These are phyloP conservation scores for Cheumatopsyche charites DNA, from an alignment of 1,140 invertebrate species.

Conservation along the genomic window DNA sequence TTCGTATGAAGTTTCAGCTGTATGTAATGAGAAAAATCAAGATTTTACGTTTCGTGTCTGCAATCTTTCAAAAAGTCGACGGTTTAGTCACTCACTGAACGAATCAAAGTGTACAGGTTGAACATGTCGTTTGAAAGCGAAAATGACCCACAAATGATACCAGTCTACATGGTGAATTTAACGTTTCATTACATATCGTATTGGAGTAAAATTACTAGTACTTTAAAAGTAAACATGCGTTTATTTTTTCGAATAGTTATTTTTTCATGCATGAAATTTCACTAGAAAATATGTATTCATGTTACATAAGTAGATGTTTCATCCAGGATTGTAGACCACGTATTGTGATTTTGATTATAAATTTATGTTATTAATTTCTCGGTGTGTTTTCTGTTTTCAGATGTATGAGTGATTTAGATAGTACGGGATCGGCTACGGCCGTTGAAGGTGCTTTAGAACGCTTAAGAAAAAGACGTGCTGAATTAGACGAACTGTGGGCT, in stretches of 20 bases:
- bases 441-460: conserved; percentile 89
- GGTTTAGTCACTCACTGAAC: not conserved
- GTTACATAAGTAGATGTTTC: no score
- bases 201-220: no score
- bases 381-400: conserved; percentile 54
- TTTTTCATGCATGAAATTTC: no score
- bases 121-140: conserved; percentile 20
- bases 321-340: no score
- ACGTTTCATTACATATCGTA: not conserved
- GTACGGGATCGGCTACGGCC: conserved; percentile 73
- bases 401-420: conserved; percentile 69
- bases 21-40: no score
- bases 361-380: conserved; percentile 14
- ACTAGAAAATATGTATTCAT: no score
- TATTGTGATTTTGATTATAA: no score
- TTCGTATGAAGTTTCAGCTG: not conserved
- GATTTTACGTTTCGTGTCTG: no score
- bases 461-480: conserved; percentile 82
- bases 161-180: not conserved
- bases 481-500: conserved; percentile 92
- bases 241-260: no score
- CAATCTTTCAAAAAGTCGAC: not conserved
- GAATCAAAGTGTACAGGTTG: conserved; percentile 3
- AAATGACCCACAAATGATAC: conserved; percentile 21
- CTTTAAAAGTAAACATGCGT: no score